Evolutionary conservation across 2,888 invertebrate genomes (phyloP).

Genomic region (Stramonita haemastoma): DNA sequence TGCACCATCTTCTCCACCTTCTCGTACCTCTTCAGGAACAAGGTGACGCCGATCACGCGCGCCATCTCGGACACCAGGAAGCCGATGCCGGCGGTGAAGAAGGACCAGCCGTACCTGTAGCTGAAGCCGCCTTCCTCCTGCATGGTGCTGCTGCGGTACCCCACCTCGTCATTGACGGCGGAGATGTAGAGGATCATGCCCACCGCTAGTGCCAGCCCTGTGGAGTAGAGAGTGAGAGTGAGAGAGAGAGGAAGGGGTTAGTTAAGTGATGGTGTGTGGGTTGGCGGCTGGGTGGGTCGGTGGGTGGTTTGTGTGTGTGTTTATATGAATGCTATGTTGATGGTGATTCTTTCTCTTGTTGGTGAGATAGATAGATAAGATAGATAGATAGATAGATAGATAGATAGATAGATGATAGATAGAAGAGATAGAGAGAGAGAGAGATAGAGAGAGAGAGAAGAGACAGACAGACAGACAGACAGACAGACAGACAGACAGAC

Average conservation of each 20-base stretch:
- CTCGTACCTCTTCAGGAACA: constrained; percentile 70
- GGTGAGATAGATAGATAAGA: no score
- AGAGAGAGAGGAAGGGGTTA: constrained; percentile 25
- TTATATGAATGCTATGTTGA: no score
- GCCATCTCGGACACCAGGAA: constrained; percentile 73
- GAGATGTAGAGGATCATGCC: constrained; percentile 75
- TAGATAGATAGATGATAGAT: no score
- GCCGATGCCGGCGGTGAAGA: constrained; percentile 73
- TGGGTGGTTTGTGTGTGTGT: no score
- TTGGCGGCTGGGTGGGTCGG: no score
- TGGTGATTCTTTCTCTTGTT: no score
- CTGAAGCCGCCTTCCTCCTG: constrained; percentile 65
- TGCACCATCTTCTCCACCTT: constrained; percentile 64
- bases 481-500: no score
- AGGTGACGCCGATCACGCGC: constrained; percentile 71
- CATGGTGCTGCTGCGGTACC: constrained; percentile 65
- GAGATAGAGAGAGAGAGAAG: no score
- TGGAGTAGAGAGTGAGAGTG: neutral
- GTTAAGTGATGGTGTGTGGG: no score
- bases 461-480: no score
- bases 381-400: no score
- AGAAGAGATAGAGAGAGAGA: no score
- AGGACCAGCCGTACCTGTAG: constrained; percentile 75
- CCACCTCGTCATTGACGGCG: constrained; percentile 75
- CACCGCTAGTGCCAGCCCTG: constrained; percentile 73